Evolutionary conservation across 2,113 vertebrate species (phyloP).

Genomic region (Xiphophorus hellerii): DNA sequence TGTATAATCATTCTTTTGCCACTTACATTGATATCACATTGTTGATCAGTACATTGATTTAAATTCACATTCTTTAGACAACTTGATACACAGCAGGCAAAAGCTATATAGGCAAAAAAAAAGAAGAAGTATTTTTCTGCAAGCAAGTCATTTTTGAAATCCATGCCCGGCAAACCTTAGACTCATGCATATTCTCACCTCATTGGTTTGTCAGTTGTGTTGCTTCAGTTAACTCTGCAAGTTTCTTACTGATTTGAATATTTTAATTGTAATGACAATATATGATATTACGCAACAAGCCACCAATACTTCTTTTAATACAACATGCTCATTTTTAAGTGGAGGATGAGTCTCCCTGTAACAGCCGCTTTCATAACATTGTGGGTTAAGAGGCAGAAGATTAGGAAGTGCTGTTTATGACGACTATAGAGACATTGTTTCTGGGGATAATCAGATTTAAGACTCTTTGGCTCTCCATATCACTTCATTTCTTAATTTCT

Average conservation of each 20-base stretch:
- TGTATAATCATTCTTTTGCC: constrained; percentile 21
- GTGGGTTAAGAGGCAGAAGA: neutral
- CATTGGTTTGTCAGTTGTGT: constrained; percentile 45
- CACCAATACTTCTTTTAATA: neutral
- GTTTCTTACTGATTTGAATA: constrained; percentile 22
- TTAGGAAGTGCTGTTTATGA: neutral
- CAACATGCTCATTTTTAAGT: too few relatives aligned
- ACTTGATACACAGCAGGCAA: constrained; percentile 14
- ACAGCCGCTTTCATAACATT: neutral
- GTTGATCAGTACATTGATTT: constrained; percentile 25
- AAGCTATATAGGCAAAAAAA: constrained; percentile 11
- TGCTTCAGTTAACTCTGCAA: constrained; percentile 20
- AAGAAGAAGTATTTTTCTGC: constrained; percentile 23
- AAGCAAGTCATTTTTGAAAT: constrained; percentile 47
- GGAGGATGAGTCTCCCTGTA: too few relatives aligned
- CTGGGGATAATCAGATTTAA: neutral
- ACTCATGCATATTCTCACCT: constrained; percentile 38
- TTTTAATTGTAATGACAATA: neutral
- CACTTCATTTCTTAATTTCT: constrained; percentile 12
- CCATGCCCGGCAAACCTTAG: constrained; percentile 34
- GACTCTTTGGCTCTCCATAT: neutral
- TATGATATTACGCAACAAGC: neutral
- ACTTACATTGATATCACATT: constrained; percentile 22
- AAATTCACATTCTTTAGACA: constrained; percentile 19
- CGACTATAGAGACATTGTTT: neutral